Evolutionary conservation across 1,140 invertebrate species (phyloP), one percentile per base, ranked within the genome.

Genomic region (Saccostrea cuccullata): DNA sequence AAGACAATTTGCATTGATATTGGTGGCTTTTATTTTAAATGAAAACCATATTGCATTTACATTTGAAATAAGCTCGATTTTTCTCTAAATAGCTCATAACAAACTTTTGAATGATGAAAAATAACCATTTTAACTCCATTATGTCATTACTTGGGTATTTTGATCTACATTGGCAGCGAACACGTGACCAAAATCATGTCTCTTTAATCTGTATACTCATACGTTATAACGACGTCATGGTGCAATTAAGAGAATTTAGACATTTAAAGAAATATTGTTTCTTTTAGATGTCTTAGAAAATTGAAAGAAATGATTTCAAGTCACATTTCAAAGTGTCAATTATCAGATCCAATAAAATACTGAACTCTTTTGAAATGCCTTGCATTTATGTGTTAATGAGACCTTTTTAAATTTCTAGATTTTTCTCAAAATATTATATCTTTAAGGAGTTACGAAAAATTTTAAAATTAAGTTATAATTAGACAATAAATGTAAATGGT

Each of bases 1-100:
- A 77, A 77, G 70, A 77, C 70, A 77, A 77, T 77, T 77, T 77
- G 70, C 70, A 36, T 26, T 30, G 30, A 26, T 77, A 77, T 30
- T 15, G 26, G 26, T 9, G 70, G 26, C 15, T 26, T 77, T 36
- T 77, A 36, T 77, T 77, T 30, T 23, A 30, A 30, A 77, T 77
- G 26, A 77, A 77, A 77, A 26, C 70, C 70, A 77, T 23, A 77
- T 77, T 77, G 30, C 70, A 15, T 9, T 77, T 64, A 4, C 4
- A 17, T 36, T 36, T 30, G 70, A 30, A 36, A 30, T 26, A 36
- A 77, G 70, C 23, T 36, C 6, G 13, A 23, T 15, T 30, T 36
- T 26, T 77, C 70, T 77, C 15, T 77, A 77, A 77, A 77, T 77
- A 77, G 70, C 26, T 15, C 70, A 5, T 12, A 77, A 77, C 26